A percentile compares a stretch with the other conserved stretches of the same genome.
Evolutionary conservation across 2,888 invertebrate genomes (phyloP).

Genomic region (Drosophila cracens): DNA sequence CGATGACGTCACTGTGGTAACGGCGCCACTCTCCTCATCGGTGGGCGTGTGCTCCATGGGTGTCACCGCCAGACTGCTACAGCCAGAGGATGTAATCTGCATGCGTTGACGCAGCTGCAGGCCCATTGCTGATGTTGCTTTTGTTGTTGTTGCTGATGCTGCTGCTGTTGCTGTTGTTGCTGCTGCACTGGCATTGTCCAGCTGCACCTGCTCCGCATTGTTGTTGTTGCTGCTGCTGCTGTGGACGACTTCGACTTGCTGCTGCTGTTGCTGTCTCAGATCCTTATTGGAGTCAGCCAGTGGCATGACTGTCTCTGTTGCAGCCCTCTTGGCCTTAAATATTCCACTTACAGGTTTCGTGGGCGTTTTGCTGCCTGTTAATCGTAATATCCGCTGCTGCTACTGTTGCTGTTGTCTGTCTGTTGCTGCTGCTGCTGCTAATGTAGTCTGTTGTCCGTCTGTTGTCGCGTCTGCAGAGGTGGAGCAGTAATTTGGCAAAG

Average conservation of each 20-base stretch:
- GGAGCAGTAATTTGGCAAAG: slow-evolving; percentile 30
- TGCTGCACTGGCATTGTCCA: slow-evolving; percentile 48
- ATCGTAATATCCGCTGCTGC: slow-evolving; percentile 17
- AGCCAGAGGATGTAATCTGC: slow-evolving; percentile 82
- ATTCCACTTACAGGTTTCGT: slow-evolving; percentile 50
- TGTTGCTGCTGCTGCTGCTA: slow-evolving; percentile 32
- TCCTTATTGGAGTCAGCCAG: slow-evolving; percentile 84
- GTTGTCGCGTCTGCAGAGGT: slow-evolving; percentile 4
- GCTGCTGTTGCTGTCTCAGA: slow-evolving; percentile 66
- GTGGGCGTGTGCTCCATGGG: slow-evolving; percentile 83
- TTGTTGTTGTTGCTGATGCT: slow-evolving; percentile 25
- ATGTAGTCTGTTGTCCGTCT: slow-evolving; percentile 14
- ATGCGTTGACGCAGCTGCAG: slow-evolving; percentile 75
- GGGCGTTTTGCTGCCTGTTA: slow-evolving; percentile 46
- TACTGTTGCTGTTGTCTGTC: slow-evolving; percentile 10
- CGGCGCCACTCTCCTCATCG: slow-evolving; percentile 76
- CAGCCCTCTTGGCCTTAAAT: slow-evolving; percentile 52
- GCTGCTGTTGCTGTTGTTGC: slow-evolving; percentile 28
- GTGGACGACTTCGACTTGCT: slow-evolving; percentile 64
- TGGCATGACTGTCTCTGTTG: slow-evolving; percentile 75
- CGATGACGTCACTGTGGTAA: slow-evolving; percentile 76
- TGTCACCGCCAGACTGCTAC: slow-evolving; percentile 82
- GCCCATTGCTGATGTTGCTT: slow-evolving; percentile 52
- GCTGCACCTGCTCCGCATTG: slow-evolving; percentile 46
- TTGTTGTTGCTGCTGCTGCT: slow-evolving; percentile 50